These are phyloP conservation scores for Lagria hirta DNA, from an alignment of 2,888 invertebrate genomes.

Conservation along the genomic window DNA sequence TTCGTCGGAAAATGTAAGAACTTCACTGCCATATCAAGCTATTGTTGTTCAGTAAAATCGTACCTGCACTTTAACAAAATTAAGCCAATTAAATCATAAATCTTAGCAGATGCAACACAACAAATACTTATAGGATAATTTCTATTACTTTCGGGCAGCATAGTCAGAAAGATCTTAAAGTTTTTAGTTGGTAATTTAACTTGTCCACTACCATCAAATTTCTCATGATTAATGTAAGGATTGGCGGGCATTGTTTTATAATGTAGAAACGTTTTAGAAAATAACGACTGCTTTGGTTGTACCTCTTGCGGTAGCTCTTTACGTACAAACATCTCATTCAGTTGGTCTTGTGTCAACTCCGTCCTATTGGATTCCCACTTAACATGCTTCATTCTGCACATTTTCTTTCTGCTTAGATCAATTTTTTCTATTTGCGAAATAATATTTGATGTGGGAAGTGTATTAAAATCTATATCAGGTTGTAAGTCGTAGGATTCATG, in stretches of 20 bases:
- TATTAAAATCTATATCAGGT: conserved; percentile 64
- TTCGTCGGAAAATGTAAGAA: too few species aligned
- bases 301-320: conserved; percentile 49
- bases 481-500: conserved; percentile 80
- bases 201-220: conserved; percentile 88
- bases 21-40: too few species aligned
- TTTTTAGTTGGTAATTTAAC: conserved; percentile 76
- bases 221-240: conserved; percentile 86
- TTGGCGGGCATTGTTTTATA: conserved; percentile 78
- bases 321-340: conserved; percentile 62
- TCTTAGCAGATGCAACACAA: conserved; percentile 81
- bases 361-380: conserved; percentile 66
- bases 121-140: conserved; percentile 82
- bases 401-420: conserved; percentile 80
- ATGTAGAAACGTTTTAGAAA: conserved; percentile 75
- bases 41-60: too few species aligned
- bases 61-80: conserved; percentile 84
- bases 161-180: conserved; percentile 87
- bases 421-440: conserved; percentile 86
- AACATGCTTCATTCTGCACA: conserved; percentile 73
- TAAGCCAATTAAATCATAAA: conserved; percentile 88
- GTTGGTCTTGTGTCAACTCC: conserved; percentile 60
- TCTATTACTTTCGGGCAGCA: conserved; percentile 78
- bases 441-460: conserved; percentile 79
- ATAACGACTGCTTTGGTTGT: conserved; percentile 59